These are phyloP conservation scores for Carassius gibelio DNA, from an alignment of 2,113 vertebrate species.

Conservation along the genomic window DNA sequence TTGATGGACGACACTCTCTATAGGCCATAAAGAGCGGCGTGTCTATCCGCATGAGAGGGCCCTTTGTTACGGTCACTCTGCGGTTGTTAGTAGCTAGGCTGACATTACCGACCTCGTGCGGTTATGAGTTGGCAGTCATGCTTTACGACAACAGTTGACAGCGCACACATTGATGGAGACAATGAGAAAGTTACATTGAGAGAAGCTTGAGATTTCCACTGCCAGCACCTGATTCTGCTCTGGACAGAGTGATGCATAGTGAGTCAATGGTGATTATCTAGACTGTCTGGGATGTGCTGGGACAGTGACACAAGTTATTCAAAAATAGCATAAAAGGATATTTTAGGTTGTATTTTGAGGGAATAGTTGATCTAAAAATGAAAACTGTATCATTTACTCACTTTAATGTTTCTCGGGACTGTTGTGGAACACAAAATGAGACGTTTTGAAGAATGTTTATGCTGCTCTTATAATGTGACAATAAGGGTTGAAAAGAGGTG, in stretches of 20 bases:
- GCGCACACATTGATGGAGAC: slow-evolving; percentile 52
- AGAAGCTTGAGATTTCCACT: slow-evolving; percentile 39
- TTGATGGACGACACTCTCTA: slow-evolving; percentile 56
- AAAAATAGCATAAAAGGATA: background rate
- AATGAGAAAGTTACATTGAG: slow-evolving; percentile 10
- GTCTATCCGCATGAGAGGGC: slow-evolving; percentile 52
- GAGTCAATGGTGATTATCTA: slow-evolving; percentile 12
- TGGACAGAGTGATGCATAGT: slow-evolving; percentile 26
- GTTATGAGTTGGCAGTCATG: slow-evolving; percentile 55
- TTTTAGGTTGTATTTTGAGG: background rate
- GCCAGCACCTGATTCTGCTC: slow-evolving; percentile 45
- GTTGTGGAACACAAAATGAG: background rate
- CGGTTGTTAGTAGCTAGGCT: slow-evolving; percentile 57
- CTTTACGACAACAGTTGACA: slow-evolving; percentile 55
- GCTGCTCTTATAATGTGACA: background rate
- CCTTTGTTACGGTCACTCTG: slow-evolving; percentile 51
- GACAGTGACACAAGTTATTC: background rate
- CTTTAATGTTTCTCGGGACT: background rate
- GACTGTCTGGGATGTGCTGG: background rate
- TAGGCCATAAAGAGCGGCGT: slow-evolving; percentile 50
- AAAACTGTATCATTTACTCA: background rate
- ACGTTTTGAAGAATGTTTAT: background rate
- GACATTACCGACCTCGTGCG: slow-evolving; percentile 56
- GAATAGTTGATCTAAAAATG: slow-evolving; percentile 2
- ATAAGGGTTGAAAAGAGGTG: no score